A percentile compares a stretch with the other conserved stretches of the same genome.
Evolutionary conservation across 2,797 vertebrate genomes (phyloP).

Genomic region (Silurus aristotelis): DNA sequence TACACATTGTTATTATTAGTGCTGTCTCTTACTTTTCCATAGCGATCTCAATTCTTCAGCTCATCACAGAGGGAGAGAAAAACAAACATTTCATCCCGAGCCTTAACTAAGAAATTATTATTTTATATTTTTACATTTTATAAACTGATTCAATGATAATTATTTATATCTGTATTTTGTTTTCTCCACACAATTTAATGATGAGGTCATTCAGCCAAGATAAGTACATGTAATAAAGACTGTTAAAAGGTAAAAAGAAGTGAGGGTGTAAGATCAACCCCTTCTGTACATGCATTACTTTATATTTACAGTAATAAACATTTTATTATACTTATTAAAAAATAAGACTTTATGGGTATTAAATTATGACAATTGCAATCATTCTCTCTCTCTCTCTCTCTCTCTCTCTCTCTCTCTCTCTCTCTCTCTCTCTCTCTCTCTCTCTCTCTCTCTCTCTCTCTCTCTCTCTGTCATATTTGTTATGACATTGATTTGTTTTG

Average conservation of each 20-base stretch:
- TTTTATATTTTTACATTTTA: background rate
- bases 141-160: background rate
- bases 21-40: background rate
- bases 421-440: background rate
- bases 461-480: background rate
- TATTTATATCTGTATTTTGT: background rate
- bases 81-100: background rate
- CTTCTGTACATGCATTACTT: background rate
- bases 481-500: background rate
- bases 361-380: background rate
- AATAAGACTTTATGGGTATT: background rate
- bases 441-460: background rate
- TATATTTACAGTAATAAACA: slow-evolving; percentile 21
- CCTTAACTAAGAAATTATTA: slow-evolving; percentile 5
- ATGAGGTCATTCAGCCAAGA: background rate
- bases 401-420: background rate
- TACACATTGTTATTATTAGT: background rate
- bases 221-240: slow-evolving; percentile 9
- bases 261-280: background rate
- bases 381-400: background rate
- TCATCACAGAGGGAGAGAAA: background rate
- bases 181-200: background rate
- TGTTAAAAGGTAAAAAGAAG: slow-evolving; percentile 13
- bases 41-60: background rate
- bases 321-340: slow-evolving; percentile 14